phyloP scores from a whole-genome alignment of 53 echinoderm and acorn worm genomes.

The Antedon mediterranea region DNA sequence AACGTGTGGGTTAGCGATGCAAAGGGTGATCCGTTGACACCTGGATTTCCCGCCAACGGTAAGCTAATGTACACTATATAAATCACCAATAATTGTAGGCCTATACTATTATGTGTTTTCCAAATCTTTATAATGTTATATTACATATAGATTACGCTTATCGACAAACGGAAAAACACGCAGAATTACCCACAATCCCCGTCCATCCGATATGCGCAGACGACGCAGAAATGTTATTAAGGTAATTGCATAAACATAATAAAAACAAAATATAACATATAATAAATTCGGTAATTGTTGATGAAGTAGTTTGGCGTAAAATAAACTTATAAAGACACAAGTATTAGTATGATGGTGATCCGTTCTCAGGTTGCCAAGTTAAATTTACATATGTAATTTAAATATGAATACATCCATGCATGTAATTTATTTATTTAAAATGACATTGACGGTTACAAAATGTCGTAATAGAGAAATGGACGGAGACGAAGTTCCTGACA shows the following conservation, averaged over 20 bases:
- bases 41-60: slow-evolving; percentile 85
- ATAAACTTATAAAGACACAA: too few relatives aligned
- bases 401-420: too few relatives aligned
- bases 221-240: slow-evolving; percentile 57
- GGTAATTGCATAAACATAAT: slow-evolving; percentile 9
- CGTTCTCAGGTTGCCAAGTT: too few relatives aligned
- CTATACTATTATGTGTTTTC: too few relatives aligned
- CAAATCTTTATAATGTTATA: neutral
- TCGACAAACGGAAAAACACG: slow-evolving; percentile 33
- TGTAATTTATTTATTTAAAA: too few relatives aligned
- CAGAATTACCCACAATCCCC: slow-evolving; percentile 55
- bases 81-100: too few relatives aligned
- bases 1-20: slow-evolving; percentile 40
- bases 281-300: too few relatives aligned
- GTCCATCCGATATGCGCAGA: slow-evolving; percentile 89
- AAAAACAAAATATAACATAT: too few relatives aligned
- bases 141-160: slow-evolving; percentile 50
- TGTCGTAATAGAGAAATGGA: slow-evolving; percentile 33
- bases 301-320: too few relatives aligned
- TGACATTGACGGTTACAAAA: too few relatives aligned
- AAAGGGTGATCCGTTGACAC: slow-evolving; percentile 84
- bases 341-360: too few relatives aligned
- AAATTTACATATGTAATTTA: too few relatives aligned
- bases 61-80: neutral
- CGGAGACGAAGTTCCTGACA: slow-evolving; percentile 22